These are phyloP conservation scores for Chaetura pelagica DNA, from an alignment of 2,113 vertebrate species.

Conservation along the genomic window DNA sequence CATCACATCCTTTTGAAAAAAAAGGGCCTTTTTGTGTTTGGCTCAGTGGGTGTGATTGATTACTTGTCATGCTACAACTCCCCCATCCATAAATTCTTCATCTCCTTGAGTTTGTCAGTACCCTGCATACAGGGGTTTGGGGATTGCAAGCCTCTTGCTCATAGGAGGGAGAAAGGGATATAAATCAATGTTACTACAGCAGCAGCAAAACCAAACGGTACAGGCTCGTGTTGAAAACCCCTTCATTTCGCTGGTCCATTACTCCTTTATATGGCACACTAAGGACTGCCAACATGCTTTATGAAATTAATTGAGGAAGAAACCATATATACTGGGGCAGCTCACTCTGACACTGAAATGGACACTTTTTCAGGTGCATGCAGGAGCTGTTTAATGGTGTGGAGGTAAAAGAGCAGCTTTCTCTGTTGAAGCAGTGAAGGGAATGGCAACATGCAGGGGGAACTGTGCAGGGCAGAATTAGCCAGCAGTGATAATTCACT, in stretches of 20 bases:
- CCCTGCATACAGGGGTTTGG: neutral
- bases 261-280: neutral
- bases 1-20: accelerated
- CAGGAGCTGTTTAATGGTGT: neutral
- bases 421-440: neutral
- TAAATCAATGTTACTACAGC: constrained; percentile 5
- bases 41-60: neutral
- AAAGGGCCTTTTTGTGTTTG: neutral
- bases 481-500: neutral
- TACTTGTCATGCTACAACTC: neutral
- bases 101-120: neutral
- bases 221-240: neutral
- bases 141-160: neutral
- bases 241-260: neutral
- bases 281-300: neutral
- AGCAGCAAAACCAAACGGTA: neutral
- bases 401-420: neutral
- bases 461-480: neutral
- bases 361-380: neutral
- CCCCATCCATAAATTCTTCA: neutral
- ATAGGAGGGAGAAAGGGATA: neutral
- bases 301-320: constrained; percentile 18
- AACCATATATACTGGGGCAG: neutral
- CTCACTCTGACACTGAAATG: neutral
- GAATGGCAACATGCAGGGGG: neutral